Evolutionary conservation across 2,888 invertebrate species (phyloP).

Genomic region (Uropetala carovei): DNA sequence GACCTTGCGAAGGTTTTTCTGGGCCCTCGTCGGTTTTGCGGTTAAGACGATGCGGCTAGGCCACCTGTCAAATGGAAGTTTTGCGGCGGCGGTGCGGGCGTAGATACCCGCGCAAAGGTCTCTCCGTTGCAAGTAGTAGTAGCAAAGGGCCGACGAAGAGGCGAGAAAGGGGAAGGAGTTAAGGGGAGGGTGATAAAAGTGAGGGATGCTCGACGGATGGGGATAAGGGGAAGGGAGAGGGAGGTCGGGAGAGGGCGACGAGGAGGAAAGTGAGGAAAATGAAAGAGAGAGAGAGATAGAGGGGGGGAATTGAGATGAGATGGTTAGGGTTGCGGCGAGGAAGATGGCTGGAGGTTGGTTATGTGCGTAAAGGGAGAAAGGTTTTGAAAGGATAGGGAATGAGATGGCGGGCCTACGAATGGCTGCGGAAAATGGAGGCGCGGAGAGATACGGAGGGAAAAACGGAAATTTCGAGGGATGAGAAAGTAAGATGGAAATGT

Average conservation of each 20-base stretch:
- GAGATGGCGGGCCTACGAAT: not conserved
- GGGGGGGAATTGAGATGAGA: not conserved
- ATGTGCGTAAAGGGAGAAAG: not conserved
- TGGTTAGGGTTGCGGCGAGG: not conserved
- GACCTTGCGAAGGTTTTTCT: conserved; percentile 24
- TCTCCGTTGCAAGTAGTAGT: too few relatives aligned
- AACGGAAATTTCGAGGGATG: not conserved
- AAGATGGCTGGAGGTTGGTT: not conserved
- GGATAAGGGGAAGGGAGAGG: not conserved
- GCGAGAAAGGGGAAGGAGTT: not conserved
- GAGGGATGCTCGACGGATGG: not conserved
- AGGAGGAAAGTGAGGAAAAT: not conserved
- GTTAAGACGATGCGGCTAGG: conserved; percentile 15
- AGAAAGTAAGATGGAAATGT: not conserved
- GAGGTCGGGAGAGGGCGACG: not conserved
- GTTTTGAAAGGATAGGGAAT: not conserved
- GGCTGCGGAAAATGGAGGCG: too few relatives aligned
- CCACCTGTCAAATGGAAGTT: conserved; percentile 31
- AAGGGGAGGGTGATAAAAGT: not conserved
- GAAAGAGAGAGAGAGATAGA: too few relatives aligned
- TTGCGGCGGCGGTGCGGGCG: not conserved
- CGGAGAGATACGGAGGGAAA: not conserved
- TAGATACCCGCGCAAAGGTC: conserved; percentile 8
- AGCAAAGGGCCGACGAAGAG: not conserved
- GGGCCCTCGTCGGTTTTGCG: conserved; percentile 3